Evolutionary conservation across 1,140 invertebrate species (phyloP), one percentile per base, ranked within the genome.

Genomic region (Thalassaphorura encarpata): DNA sequence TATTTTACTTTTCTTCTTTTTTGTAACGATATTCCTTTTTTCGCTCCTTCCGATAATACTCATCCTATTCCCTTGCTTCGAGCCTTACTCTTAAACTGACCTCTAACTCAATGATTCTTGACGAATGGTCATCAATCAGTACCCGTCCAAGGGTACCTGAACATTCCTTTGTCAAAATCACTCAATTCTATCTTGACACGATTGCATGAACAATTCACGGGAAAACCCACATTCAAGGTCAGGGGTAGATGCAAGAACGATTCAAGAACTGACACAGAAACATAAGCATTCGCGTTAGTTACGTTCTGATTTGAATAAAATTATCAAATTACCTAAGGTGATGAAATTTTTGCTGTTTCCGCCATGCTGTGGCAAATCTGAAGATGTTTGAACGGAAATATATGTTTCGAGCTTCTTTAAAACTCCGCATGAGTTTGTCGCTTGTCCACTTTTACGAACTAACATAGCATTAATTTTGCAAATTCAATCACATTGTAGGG

Each of bases 401-500:
- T 94, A 79, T 99, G 68, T 90, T 95, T 61, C 95, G 77, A 1
- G 90, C 89, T 11, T 88, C 89, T 75, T 99, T 95, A 74, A 99
- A 99, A 47, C 85, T 85, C 58, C 89, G 82, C 77, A 96, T 93
- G 47, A 99, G 75, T 72, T 98, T 99, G 68, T 99, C 96, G 70
- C 93, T 97, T 96, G 99, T 99, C 96, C 96, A 99, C 76, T 99
- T 94, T 64, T n/a, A 69, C 67, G 50, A 11, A 36, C n/a, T n/a
- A n/a, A n/a, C n/a, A n/a, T n/a, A 78, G 76, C 73, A 82, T 87
- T 4, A 91, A 97, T 71, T 99, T 99, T 2, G 97, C 95, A 76
- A 98, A 98, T 71, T 99, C 95, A 3, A 99, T 87, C 0, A 98
- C 95, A 75, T 97, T 97, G 66, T 96, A 98, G 67, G 90, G 92